Conservation (phyloP, 1,140 invertebrate species). For the Saccostrea echinata region DNA sequence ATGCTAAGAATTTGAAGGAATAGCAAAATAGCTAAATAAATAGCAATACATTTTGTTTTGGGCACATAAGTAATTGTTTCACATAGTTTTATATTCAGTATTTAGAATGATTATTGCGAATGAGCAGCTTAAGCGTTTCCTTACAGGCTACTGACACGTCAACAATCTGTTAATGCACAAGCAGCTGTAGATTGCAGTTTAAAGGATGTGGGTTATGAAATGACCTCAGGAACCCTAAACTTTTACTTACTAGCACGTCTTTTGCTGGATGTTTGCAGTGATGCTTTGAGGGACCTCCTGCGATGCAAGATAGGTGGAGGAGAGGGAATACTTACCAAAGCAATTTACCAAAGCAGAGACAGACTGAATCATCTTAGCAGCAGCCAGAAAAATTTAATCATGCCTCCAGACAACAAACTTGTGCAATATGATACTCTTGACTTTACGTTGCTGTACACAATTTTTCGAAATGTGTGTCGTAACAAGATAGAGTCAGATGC, state of each 20-base stretch:
- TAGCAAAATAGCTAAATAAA: too few relatives aligned
- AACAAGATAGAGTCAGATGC: background rate
- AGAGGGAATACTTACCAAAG: background rate
- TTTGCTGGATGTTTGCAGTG: background rate
- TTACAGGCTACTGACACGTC: background rate
- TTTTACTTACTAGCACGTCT: background rate
- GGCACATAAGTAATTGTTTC: too few relatives aligned
- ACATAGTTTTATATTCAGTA: too few relatives aligned
- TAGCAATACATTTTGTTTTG: too few relatives aligned
- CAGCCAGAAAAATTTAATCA: background rate
- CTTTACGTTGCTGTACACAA: background rate
- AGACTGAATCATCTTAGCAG: background rate
- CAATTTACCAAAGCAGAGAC: background rate
- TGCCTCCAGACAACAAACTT: background rate
- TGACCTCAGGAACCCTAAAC: background rate
- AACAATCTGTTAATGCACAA: background rate
- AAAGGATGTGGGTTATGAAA: background rate
- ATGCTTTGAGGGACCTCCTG: background rate
- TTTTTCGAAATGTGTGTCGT: background rate
- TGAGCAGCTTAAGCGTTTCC: background rate
- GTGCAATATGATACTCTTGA: background rate
- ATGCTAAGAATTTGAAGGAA: too few relatives aligned
- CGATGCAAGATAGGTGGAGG: background rate
- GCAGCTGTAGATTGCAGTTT: background rate
- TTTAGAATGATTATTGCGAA: too few relatives aligned